Conservation (phyloP, 1,140 invertebrate species). For the Lepidurus apus region DNA sequence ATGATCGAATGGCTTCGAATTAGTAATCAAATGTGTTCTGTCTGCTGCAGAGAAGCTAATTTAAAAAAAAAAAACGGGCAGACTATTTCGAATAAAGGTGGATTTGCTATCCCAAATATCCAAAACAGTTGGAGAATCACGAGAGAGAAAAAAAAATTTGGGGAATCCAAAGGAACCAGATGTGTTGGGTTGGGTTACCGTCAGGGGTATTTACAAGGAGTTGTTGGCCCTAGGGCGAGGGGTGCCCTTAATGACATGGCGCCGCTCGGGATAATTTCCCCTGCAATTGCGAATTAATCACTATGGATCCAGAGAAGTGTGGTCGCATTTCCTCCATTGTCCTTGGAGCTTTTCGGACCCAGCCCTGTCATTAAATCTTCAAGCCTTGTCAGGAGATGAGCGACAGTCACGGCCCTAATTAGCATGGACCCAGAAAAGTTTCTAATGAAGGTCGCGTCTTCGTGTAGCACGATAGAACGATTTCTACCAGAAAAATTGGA, state of each 20-base stretch:
- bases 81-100: no score
- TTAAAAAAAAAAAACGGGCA: no score
- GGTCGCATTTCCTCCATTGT: slow-evolving; percentile 17
- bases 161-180: no score
- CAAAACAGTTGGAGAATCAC: no score
- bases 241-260: slow-evolving; percentile 17
- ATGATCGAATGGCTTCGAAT: no score
- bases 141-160: no score
- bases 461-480: slow-evolving; percentile 4
- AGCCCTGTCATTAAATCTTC: slow-evolving; percentile 7
- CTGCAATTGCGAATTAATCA: slow-evolving; percentile 22
- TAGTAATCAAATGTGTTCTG: no score
- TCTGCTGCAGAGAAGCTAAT: no score
- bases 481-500: not conserved
- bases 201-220: slow-evolving; percentile 1
- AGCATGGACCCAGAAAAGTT: slow-evolving; percentile 17
- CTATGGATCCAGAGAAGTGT: slow-evolving; percentile 18
- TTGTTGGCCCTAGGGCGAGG: not conserved
- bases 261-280: slow-evolving; percentile 15
- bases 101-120: no score
- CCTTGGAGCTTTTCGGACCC: slow-evolving; percentile 17
- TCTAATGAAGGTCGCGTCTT: slow-evolving; percentile 21
- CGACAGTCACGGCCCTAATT: slow-evolving; percentile 20
- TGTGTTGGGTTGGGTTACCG: not conserved
- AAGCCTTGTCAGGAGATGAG: slow-evolving; percentile 17